These are phyloP conservation scores for Drosophila mulleri DNA, from an alignment of 2,888 invertebrate genomes.

Conservation along the genomic window DNA sequence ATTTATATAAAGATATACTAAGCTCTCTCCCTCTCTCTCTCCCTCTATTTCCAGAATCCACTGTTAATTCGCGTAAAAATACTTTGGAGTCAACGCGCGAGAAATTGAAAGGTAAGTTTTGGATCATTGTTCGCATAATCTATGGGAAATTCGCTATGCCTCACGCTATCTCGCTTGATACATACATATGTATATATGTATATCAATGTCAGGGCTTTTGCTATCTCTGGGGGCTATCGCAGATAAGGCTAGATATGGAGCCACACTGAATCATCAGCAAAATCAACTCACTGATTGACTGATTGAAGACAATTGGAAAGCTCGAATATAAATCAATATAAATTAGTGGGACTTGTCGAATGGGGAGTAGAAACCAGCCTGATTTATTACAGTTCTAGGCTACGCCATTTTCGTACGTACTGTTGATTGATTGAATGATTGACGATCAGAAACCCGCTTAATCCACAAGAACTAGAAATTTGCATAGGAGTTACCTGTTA, in stretches of 20 bases:
- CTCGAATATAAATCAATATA: neutral
- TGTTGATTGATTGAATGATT: slow-evolving; percentile 1
- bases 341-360: neutral
- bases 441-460: neutral
- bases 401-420: neutral
- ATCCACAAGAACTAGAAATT: neutral
- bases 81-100: slow-evolving; percentile 77
- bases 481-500: neutral
- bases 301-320: neutral
- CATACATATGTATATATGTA: slow-evolving; percentile 46
- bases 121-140: neutral
- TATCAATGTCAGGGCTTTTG: slow-evolving; percentile 6
- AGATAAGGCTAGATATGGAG: slow-evolving; percentile 8
- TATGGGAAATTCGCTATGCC: neutral
- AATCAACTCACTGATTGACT: neutral
- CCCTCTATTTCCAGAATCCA: slow-evolving; percentile 67
- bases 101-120: slow-evolving; percentile 72
- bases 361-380: neutral
- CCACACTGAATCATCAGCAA: slow-evolving; percentile 27
- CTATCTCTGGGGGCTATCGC: slow-evolving; percentile 9
- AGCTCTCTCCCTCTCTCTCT: neutral
- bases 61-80: slow-evolving; percentile 79
- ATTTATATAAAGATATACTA: slow-evolving; percentile 10
- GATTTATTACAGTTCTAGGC: neutral
- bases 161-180: slow-evolving; percentile 26